Evolutionary conservation across 2,113 vertebrate genomes (phyloP).

Genomic region (Campylomormyrus numenius): DNA sequence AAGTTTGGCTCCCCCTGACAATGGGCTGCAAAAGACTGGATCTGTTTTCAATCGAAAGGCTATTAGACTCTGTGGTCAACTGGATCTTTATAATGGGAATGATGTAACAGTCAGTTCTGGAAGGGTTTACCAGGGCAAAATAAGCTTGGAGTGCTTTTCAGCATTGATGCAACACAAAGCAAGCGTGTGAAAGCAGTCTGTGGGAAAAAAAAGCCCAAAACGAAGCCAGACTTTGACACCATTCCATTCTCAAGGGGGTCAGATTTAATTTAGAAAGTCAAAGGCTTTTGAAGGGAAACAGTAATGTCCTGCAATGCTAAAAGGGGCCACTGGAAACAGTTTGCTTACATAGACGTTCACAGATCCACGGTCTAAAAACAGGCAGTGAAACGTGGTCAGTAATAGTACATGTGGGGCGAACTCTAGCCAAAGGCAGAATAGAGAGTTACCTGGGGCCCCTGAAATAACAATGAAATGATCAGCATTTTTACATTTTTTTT

Average conservation of each 20-base stretch:
- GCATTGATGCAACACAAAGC: constrained; percentile 13
- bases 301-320: background rate
- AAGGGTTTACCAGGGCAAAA: constrained; percentile 13
- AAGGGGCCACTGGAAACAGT: background rate
- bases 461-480: background rate
- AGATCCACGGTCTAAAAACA: background rate
- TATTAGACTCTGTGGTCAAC: constrained; percentile 15
- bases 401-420: background rate
- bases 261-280: constrained; percentile 16
- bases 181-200: background rate
- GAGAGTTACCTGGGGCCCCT: background rate
- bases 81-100: constrained; percentile 20
- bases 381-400: background rate
- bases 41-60: constrained; percentile 23
- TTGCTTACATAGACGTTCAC: background rate
- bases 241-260: background rate
- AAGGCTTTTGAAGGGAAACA: background rate
- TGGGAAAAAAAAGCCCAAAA: background rate
- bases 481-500: background rate
- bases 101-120: constrained; percentile 21
- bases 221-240: background rate
- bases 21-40: background rate
- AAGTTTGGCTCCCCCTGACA: background rate
- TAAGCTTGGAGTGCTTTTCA: constrained; percentile 17
- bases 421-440: background rate